phyloP scores from a whole-genome alignment of 2,888 invertebrate species.

The Strigamia maritima region DNA sequence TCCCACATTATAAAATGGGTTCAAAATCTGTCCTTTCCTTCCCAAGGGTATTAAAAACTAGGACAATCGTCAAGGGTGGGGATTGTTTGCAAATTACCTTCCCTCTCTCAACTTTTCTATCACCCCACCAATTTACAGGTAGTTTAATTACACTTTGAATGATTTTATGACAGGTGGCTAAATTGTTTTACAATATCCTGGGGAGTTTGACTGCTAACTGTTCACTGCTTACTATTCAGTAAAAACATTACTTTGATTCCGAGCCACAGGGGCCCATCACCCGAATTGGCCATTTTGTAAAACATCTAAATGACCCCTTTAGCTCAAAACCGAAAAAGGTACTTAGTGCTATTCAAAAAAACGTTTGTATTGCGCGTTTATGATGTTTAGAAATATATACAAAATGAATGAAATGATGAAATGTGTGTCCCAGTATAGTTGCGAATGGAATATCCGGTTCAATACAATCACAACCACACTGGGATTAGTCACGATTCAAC shows the following conservation, averaged over 20 bases:
- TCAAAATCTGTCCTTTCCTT: not conserved
- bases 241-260: conserved; percentile 3
- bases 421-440: too few relatives aligned
- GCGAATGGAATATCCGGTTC: too few relatives aligned
- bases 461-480: too few relatives aligned
- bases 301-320: not conserved
- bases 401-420: too few relatives aligned
- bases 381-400: too few relatives aligned
- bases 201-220: conserved; percentile 10
- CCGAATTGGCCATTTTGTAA: not conserved
- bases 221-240: not conserved
- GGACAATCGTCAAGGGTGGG: conserved; percentile 25
- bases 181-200: conserved; percentile 18
- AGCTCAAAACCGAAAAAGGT: not conserved
- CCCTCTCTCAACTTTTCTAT: not conserved
- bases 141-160: conserved; percentile 32
- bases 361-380: too few relatives aligned
- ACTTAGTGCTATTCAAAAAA: too few relatives aligned
- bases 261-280: conserved; percentile 1
- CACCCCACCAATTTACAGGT: conserved; percentile 16
- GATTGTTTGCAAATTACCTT: conserved; percentile 30
- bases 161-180: conserved; percentile 32
- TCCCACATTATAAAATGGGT: conserved; percentile 32
- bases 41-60: conserved; percentile 13
- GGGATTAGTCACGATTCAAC: too few relatives aligned